Percentiles rank a stretch among this genome's conserved stretches.
Evolutionary conservation across 2,113 vertebrate species (phyloP).

Genomic region (Ivindomyrus marchei): DNA sequence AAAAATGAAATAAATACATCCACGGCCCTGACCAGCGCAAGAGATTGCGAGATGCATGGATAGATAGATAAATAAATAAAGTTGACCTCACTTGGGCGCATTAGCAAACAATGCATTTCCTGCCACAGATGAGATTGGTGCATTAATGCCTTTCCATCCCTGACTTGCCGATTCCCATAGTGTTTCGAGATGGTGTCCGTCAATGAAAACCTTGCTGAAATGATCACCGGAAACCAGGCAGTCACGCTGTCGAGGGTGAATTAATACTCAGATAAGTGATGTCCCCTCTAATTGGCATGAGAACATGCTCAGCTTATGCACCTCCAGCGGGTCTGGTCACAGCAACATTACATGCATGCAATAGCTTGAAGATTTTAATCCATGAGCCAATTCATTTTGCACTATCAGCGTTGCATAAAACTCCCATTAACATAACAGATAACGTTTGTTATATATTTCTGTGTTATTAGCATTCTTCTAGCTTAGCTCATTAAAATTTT

Average conservation of each 20-base stretch:
- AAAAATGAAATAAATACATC: neutral
- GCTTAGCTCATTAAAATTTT: too few relatives aligned
- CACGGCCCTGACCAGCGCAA: neutral
- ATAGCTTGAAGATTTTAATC: neutral
- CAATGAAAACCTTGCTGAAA: neutral
- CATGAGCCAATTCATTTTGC: neutral
- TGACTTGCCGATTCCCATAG: neutral
- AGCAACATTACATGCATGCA: neutral
- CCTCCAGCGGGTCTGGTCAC: too few relatives aligned
- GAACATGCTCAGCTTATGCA: neutral
- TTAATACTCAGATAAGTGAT: neutral
- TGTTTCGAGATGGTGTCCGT: neutral
- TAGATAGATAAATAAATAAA: neutral
- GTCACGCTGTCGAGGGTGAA: neutral
- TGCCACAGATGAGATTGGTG: neutral
- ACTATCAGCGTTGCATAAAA: neutral
- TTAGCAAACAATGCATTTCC: conserved; percentile 11
- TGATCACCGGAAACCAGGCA: neutral
- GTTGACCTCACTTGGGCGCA: neutral
- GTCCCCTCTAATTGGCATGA: neutral
- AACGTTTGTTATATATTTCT: neutral
- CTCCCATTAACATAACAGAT: neutral
- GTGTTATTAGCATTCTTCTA: neutral
- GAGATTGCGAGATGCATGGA: neutral
- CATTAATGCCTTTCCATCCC: neutral